Evolutionary conservation across 1,140 invertebrate species (phyloP).

Genomic region (Drosophila trapezifrons): DNA sequence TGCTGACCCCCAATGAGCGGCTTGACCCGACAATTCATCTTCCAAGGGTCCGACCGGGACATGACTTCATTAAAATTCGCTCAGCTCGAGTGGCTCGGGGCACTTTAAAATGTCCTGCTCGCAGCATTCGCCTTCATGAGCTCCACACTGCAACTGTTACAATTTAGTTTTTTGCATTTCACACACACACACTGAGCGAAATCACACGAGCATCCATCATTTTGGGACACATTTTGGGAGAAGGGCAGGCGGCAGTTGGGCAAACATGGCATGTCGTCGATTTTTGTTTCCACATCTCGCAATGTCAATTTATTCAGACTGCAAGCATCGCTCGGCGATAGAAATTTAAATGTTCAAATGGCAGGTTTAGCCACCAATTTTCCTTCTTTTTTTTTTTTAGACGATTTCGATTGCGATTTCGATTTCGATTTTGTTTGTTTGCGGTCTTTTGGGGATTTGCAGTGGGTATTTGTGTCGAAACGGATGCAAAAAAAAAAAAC

Average conservation of each 20-base stretch:
- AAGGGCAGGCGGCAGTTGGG: neutral
- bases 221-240: constrained; percentile 6
- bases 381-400: constrained; percentile 3
- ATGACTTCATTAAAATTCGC: constrained; percentile 62
- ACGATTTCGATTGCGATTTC: neutral
- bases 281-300: constrained; percentile 18
- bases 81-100: constrained; percentile 32
- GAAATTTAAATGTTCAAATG: constrained; percentile 52
- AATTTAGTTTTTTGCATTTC: constrained; percentile 25
- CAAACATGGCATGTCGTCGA: constrained; percentile 36
- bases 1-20: constrained; percentile 57
- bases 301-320: constrained; percentile 44
- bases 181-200: constrained; percentile 22
- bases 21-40: constrained; percentile 68
- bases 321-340: constrained; percentile 27
- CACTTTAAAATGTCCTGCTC: constrained; percentile 38
- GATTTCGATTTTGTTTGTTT: constrained; percentile 40
- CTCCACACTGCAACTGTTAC: constrained; percentile 21
- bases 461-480: constrained; percentile 28
- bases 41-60: constrained; percentile 37
- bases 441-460: constrained; percentile 43
- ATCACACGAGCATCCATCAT: constrained; percentile 19
- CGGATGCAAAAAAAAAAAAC: constrained; percentile 15
- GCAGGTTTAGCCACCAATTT: constrained; percentile 29
- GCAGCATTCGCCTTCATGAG: too few relatives aligned